Evolutionary conservation across 2,888 invertebrate genomes (phyloP).

Genomic region (Eristalis intricaria): DNA sequence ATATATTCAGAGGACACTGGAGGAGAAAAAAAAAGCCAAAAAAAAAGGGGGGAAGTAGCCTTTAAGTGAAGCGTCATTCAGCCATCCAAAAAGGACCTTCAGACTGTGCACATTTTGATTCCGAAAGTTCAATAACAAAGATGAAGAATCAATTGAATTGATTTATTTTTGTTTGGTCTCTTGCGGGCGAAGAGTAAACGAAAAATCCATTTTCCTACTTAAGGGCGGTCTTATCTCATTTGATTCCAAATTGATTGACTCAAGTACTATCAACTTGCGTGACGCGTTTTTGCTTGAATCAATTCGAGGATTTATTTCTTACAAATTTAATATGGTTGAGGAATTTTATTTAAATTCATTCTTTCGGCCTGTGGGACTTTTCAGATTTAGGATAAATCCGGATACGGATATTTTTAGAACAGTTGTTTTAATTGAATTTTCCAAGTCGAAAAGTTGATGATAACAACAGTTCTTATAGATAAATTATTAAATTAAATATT

Average conservation of each 20-base stretch:
- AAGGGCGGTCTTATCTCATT: slow-evolving; percentile 67
- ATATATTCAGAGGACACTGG: slow-evolving; percentile 55
- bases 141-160: slow-evolving; percentile 62
- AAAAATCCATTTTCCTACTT: slow-evolving; percentile 69
- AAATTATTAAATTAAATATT: too few species aligned
- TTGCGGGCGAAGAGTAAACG: slow-evolving; percentile 43
- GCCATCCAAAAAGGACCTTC: slow-evolving; percentile 11
- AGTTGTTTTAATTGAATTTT: too few species aligned
- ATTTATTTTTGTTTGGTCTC: slow-evolving; percentile 17
- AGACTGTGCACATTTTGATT: slow-evolving; percentile 50
- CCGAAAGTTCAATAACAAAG: slow-evolving; percentile 60
- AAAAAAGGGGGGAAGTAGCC: slow-evolving; percentile 13
- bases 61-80: slow-evolving; percentile 15
- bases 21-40: background rate
- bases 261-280: slow-evolving; percentile 13
- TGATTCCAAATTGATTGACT: slow-evolving; percentile 66
- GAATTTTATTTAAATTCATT: background rate
- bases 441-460: too few species aligned
- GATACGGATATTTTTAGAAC: too few species aligned
- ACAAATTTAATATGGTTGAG: background rate
- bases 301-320: background rate
- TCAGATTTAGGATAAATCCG: too few species aligned
- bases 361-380: too few species aligned
- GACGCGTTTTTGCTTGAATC: background rate
- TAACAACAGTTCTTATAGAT: too few species aligned